Evolutionary conservation across 1,140 invertebrate genomes (phyloP).

Genomic region (Calephelis virginiensis): DNA sequence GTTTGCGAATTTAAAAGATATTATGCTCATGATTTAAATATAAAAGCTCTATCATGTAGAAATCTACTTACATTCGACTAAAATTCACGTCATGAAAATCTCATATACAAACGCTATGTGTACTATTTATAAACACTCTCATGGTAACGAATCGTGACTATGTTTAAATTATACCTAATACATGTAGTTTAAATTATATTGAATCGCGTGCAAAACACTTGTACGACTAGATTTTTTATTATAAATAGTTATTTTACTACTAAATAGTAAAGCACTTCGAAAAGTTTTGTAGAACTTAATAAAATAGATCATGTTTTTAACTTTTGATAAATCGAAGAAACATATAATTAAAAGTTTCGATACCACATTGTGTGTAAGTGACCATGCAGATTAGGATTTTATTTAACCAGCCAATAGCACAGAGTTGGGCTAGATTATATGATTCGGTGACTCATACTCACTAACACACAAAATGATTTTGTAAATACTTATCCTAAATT

Average conservation of each 20-base stretch:
- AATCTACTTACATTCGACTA: conserved; percentile 58
- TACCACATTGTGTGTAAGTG: conserved; percentile 23
- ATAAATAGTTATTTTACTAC: conserved; percentile 70
- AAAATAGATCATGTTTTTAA: conserved; percentile 32
- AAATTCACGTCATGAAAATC: conserved; percentile 62
- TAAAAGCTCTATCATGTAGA: conserved; percentile 59
- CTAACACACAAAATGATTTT: conserved; percentile 7
- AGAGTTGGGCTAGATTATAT: not conserved
- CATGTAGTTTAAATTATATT: conserved; percentile 34
- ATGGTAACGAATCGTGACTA: conserved; percentile 62
- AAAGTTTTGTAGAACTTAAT: conserved; percentile 59
- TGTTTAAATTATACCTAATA: conserved; percentile 37
- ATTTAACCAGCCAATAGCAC: not conserved
- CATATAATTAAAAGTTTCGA: conserved; percentile 26
- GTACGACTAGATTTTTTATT: conserved; percentile 69
- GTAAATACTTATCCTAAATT: conserved; percentile 55
- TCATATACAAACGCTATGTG: conserved; percentile 73
- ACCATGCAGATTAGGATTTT: not conserved
- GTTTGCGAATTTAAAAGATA: conserved; percentile 21
- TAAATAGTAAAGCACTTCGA: conserved; percentile 78
- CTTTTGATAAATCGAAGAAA: conserved; percentile 25
- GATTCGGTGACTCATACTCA: not conserved
- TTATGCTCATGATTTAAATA: conserved; percentile 31
- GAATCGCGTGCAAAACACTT: conserved; percentile 68
- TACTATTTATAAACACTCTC: conserved; percentile 64